Conservation (phyloP, 2,797 vertebrate species). For the Iguana delicatissima region DNA sequence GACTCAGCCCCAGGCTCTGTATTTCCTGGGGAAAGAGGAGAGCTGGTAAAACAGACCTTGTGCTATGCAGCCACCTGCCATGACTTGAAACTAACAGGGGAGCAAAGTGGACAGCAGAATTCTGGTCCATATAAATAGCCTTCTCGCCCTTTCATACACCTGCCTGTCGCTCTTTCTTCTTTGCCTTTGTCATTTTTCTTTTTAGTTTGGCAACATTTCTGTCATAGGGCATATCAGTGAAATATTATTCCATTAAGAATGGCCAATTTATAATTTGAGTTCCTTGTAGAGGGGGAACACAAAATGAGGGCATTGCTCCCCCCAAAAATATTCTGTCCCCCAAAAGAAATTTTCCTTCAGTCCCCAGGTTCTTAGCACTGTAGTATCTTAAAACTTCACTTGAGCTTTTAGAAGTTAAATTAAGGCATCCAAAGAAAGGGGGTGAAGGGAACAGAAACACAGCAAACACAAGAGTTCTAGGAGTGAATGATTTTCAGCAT, state of each 20-base stretch:
- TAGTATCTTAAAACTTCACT: no score
- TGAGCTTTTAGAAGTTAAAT: no score
- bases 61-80: background rate
- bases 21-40: constrained; percentile 1
- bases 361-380: no score
- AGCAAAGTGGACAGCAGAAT: background rate
- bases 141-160: background rate
- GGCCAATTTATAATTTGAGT: background rate
- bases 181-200: background rate
- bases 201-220: background rate
- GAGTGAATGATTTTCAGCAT: no score
- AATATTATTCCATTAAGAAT: background rate
- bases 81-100: background rate
- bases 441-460: no score
- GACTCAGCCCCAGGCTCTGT: background rate
- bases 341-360: no score
- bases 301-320: no score
- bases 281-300: no score
- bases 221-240: background rate
- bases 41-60: background rate
- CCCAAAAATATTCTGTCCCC: no score
- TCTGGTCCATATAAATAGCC: background rate
- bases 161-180: background rate
- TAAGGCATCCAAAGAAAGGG: no score
- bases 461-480: no score